Conservation (phyloP, 2,113 vertebrate species). For the Origma solitaria region DNA sequence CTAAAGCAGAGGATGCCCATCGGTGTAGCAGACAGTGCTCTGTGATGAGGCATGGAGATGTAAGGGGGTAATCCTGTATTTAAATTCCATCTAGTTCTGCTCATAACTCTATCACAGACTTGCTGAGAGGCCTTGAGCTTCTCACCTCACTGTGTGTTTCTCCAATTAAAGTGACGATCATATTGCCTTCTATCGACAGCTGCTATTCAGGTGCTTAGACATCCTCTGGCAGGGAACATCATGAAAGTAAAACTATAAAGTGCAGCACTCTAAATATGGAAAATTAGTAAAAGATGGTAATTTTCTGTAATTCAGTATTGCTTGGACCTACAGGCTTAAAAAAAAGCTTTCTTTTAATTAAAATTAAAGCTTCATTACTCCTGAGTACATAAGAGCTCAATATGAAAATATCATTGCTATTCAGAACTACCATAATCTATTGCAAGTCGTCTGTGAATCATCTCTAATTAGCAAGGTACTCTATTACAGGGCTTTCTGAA, state of each 20-base stretch:
- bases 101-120: neutral
- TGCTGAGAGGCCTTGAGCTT: neutral
- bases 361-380: neutral
- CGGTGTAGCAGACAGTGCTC: neutral
- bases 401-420: neutral
- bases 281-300: neutral
- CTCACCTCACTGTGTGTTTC: neutral
- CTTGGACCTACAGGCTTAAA: neutral
- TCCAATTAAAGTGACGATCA: neutral
- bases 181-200: neutral
- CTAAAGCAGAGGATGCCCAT: neutral
- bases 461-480: conserved; percentile 23
- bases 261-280: neutral
- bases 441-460: conserved; percentile 20
- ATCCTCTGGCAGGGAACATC: neutral
- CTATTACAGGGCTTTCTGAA: conserved; percentile 28
- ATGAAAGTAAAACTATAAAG: neutral
- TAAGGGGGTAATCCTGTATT: neutral
- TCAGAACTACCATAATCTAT: neutral
- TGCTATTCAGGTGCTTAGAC: neutral
- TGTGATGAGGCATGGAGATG: neutral
- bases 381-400: neutral
- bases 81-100: neutral
- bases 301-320: neutral
- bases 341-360: neutral